Conservation (phyloP, 23 tunicate species). For the Ascidia mentula region DNA sequence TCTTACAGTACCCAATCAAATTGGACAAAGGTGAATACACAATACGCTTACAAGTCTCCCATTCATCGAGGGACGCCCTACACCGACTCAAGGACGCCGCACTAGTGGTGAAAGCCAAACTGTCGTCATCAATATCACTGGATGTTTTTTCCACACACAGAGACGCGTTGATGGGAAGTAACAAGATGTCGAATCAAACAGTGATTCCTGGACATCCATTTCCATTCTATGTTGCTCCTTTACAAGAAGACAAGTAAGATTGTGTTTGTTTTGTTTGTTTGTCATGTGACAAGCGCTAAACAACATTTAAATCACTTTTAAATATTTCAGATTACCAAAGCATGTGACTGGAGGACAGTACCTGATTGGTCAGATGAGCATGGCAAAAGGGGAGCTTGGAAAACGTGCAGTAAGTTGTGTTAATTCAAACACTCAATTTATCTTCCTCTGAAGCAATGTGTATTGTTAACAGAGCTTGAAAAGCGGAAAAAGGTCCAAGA, state of each 20-base stretch:
- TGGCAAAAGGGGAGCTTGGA: slow-evolving; percentile 57
- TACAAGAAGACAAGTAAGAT: slow-evolving; percentile 76
- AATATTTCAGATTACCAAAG: slow-evolving; percentile 64
- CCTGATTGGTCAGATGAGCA: slow-evolving; percentile 44
- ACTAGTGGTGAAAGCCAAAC: slow-evolving; percentile 53
- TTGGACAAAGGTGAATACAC: slow-evolving; percentile 77
- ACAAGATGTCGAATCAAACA: slow-evolving; percentile 26
- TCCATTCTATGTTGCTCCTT: slow-evolving; percentile 60
- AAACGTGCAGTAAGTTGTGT: slow-evolving; percentile 76
- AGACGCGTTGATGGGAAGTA: slow-evolving; percentile 77
- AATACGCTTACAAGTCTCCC: slow-evolving; percentile 69
- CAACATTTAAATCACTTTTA: background rate
- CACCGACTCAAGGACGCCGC: slow-evolving; percentile 63
- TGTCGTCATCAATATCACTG: slow-evolving; percentile 44
- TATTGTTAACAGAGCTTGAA: slow-evolving; percentile 30
- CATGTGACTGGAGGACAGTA: slow-evolving; percentile 48
- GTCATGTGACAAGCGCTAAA: background rate
- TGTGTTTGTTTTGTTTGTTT: background rate
- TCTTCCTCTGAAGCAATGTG: background rate
- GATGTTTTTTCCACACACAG: slow-evolving; percentile 63
- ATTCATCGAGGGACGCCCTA: slow-evolving; percentile 69
- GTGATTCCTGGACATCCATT: slow-evolving; percentile 32
- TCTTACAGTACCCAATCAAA: slow-evolving; percentile 48
- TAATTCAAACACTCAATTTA: too few relatives aligned
- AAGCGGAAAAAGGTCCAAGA: slow-evolving; percentile 27